Evolutionary conservation across 1,140 invertebrate genomes (phyloP).

Genomic region (Drosophila pectinifera): DNA sequence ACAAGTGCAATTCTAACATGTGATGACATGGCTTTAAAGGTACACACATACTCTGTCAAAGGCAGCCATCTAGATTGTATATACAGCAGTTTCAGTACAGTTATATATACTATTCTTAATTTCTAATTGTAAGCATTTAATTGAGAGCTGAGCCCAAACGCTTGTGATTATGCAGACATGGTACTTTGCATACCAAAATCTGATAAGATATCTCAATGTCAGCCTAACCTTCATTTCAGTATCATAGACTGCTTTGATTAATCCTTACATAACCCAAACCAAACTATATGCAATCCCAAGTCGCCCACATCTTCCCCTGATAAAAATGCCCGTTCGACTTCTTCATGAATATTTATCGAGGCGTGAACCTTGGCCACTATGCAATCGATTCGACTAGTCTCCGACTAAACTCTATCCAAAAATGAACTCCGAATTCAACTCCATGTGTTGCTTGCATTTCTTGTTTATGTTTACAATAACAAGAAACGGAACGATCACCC

Average conservation of each 20-base stretch:
- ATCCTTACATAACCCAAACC: constrained; percentile 28
- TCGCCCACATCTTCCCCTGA: constrained; percentile 23
- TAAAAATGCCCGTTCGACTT: not conserved
- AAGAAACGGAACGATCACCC: constrained; percentile 32
- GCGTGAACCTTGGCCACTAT: constrained; percentile 38
- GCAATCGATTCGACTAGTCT: constrained; percentile 35
- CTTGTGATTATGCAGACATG: too few relatives aligned
- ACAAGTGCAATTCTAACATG: too few relatives aligned
- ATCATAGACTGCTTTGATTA: constrained; percentile 17
- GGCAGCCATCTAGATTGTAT: too few relatives aligned
- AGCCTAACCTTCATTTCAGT: constrained; percentile 13
- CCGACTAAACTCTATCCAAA: constrained; percentile 18
- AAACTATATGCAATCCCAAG: constrained; percentile 15
- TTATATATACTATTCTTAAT: too few relatives aligned
- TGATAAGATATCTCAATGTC: constrained; percentile 2
- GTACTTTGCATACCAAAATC: not conserved
- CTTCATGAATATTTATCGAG: constrained; percentile 39
- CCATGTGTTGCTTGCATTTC: constrained; percentile 41
- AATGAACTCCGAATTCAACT: constrained; percentile 28
- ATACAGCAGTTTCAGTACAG: too few relatives aligned
- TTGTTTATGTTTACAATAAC: constrained; percentile 67
- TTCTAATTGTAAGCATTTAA: not conserved
- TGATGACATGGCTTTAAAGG: too few relatives aligned
- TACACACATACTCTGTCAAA: too few relatives aligned
- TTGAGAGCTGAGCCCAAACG: not conserved